Base-by-base conservation (phyloP, 2,888 invertebrate species). In the Drosophila peninsularis region DNA sequence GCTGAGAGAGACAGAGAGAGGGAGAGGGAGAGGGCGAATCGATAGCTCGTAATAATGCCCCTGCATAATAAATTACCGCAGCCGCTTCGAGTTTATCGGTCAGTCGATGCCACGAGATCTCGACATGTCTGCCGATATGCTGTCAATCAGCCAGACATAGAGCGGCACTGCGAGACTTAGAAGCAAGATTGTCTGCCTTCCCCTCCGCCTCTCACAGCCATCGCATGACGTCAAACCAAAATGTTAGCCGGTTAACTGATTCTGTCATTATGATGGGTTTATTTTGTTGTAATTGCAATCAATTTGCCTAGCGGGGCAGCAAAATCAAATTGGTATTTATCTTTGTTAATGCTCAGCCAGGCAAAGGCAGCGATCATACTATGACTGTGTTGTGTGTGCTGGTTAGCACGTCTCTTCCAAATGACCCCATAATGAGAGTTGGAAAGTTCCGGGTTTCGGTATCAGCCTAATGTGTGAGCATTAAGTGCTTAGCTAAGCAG, bases 61-160 rank as follows among this genome's bases (percentile, higher is more conserved):
- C 36, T 75, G 75, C 68, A 75, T 74, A 75, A 68, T 73, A 78
- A 75, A 78, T 73, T 32, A 49, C 14, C 41, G 36, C 45, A 56
- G 50, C 5, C 53, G 57, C 49, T 61, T 36, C 60, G 75, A 13
- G n/a, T 71, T 84, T 84, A 87, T 82, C 81, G 81, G 81, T 82
- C 81, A 82, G 75, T 81, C 49, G 58, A 42, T 81, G 69, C 63
- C 71, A 81, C 71, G 69, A 87, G 84, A 82, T 80, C 86, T 80
- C 52, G 66, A 47, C 74, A 69, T 78, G 84, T 78, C 84, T 80
- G 80, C 67, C 80, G 79, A 79, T 82, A 57, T 76, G 76, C 76
- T 62, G 76, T 71, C 66, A 76, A 44, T 66, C 66, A 44, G 13
- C 54, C 41, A 30, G 27, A 41, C 57, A 39, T 10, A 30, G 6